phyloP scores from a whole-genome alignment of 2,888 invertebrate species.

The Caenorhabditis sinica region DNA sequence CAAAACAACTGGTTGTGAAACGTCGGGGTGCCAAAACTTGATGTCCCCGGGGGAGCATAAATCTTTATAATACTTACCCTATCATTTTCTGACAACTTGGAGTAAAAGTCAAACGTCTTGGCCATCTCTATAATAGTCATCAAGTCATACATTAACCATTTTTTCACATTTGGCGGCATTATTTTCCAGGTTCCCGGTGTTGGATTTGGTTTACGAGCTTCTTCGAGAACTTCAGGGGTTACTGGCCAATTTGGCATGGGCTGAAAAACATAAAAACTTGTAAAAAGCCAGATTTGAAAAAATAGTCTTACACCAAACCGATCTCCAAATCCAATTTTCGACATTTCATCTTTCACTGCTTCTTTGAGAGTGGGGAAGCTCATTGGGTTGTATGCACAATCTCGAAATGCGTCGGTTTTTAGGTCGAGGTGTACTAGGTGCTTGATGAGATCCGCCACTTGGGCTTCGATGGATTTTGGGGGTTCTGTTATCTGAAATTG shows the following conservation, averaged over 20 bases:
- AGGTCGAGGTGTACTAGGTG: constrained; percentile 35
- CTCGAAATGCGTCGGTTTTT: constrained; percentile 35
- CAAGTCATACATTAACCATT: constrained; percentile 57
- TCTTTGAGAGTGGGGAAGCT: constrained; percentile 36
- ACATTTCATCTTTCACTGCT: constrained; percentile 39
- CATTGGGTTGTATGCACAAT: constrained; percentile 46
- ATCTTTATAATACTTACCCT: constrained; percentile 33
- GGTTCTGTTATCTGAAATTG: constrained; percentile 45
- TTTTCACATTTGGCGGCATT: constrained; percentile 35
- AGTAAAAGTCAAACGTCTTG: constrained; percentile 35
- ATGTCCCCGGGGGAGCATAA: too few relatives aligned
- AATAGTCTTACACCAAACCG: constrained; percentile 39
- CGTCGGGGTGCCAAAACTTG: too few relatives aligned
- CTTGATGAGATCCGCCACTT: constrained; percentile 44
- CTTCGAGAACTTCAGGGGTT: constrained; percentile 8
- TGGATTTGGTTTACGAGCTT: constrained; percentile 14
- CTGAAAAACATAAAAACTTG: constrained; percentile 15
- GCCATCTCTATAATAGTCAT: constrained; percentile 25
- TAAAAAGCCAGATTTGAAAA: too few relatives aligned
- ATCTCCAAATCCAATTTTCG: constrained; percentile 40
- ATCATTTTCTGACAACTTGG: constrained; percentile 46
- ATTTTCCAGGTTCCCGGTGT: constrained; percentile 15
- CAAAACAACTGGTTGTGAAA: too few relatives aligned
- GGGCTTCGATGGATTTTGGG: constrained; percentile 50
- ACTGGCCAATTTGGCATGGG: constrained; percentile 57